Percentiles rank a stretch among this genome's conserved stretches.
phyloP scores from a whole-genome alignment of 2,888 invertebrate genomes.

The Folsomia candida region DNA sequence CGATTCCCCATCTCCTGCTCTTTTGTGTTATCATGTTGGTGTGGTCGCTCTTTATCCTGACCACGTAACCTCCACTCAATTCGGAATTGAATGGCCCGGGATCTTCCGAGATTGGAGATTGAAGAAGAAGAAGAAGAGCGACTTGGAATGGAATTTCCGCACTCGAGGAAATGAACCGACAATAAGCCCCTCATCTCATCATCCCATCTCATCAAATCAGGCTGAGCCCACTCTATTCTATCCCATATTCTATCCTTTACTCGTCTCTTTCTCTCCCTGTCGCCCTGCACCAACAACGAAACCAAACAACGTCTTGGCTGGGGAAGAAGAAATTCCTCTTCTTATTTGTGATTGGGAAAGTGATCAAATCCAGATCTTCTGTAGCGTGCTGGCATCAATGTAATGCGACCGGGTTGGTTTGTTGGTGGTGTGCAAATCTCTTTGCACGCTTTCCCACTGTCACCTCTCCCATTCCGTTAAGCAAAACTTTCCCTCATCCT shows the following conservation, averaged over 20 bases:
- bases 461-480: neutral
- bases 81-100: neutral
- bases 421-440: neutral
- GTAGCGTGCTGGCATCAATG: neutral
- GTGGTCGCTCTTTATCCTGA: neutral
- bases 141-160: slow-evolving; percentile 23
- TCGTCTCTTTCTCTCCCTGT: neutral
- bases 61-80: neutral
- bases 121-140: neutral
- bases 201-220: slow-evolving; percentile 15
- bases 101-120: neutral
- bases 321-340: neutral
- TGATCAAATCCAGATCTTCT: neutral
- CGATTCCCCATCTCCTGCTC: too few relatives aligned
- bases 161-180: slow-evolving; percentile 28
- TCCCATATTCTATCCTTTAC: slow-evolving; percentile 13
- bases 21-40: too few relatives aligned
- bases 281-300: neutral
- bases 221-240: slow-evolving; percentile 15
- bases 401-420: neutral
- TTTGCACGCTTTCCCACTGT: neutral
- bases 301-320: neutral
- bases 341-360: slow-evolving; percentile 1
- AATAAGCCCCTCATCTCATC: slow-evolving; percentile 22
- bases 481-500: neutral